These are phyloP conservation scores for Gallinago undulata DNA, from an alignment of 2,113 vertebrate genomes.

Conservation along the genomic window DNA sequence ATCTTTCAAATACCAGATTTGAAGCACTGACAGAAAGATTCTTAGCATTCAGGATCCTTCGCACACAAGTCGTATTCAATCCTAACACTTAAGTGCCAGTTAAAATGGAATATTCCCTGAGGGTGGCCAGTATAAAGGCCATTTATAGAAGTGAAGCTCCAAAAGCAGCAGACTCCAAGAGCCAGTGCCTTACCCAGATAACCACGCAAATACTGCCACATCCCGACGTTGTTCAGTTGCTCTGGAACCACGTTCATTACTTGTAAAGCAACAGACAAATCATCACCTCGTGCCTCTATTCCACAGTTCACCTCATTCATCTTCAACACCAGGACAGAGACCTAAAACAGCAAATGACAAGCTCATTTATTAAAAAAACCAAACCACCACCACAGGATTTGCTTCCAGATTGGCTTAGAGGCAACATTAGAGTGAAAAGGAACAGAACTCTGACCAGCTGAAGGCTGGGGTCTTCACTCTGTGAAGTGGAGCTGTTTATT, in stretches of 20 bases:
- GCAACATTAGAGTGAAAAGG: background rate
- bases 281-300: conserved; percentile 82
- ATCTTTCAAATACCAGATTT: background rate
- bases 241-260: conserved; percentile 76
- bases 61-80: background rate
- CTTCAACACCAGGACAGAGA: conserved; percentile 85
- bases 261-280: conserved; percentile 83
- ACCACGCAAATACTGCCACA: conserved; percentile 81
- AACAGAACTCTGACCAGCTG: conserved; percentile 77
- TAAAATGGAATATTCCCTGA: background rate
- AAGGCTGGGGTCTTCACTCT: conserved; percentile 81
- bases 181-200: conserved; percentile 69
- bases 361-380: background rate
- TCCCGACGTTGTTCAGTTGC: conserved; percentile 82
- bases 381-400: background rate
- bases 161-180: background rate
- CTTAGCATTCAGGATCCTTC: background rate
- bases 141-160: background rate
- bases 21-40: background rate
- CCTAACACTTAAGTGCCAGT: background rate
- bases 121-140: background rate
- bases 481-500: conserved; percentile 85
- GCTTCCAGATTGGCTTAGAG: background rate
- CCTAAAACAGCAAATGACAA: conserved; percentile 70
- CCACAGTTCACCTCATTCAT: conserved; percentile 79